These are phyloP conservation scores for Heteropelma amictum DNA, from an alignment of 2,888 invertebrate genomes.

Conservation along the genomic window DNA sequence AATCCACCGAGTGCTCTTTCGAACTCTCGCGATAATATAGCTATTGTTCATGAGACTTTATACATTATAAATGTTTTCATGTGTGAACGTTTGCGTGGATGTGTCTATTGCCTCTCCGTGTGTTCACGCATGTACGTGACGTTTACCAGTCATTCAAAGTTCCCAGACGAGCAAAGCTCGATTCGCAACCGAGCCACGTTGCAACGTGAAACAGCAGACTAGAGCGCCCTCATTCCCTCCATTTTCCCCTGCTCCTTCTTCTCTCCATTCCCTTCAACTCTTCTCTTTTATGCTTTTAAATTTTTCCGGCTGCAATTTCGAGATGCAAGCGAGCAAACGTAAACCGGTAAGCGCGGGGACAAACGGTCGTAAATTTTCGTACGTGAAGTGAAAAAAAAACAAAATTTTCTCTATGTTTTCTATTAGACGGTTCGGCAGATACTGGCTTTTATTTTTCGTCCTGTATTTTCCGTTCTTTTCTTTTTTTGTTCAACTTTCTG, in stretches of 20 bases:
- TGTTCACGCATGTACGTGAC: neutral
- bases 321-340: slow-evolving; percentile 35
- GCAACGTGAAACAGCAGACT: slow-evolving; percentile 20
- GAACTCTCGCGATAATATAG: slow-evolving; percentile 58
- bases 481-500: neutral
- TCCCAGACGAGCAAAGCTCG: slow-evolving; percentile 3
- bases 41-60: slow-evolving; percentile 40
- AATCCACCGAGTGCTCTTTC: slow-evolving; percentile 67
- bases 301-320: slow-evolving; percentile 15
- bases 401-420: neutral
- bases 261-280: neutral
- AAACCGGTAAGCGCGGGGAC: slow-evolving; percentile 24
- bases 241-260: neutral
- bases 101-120: neutral
- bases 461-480: neutral
- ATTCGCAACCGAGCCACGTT: slow-evolving; percentile 27
- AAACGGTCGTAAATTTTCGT: slow-evolving; percentile 6
- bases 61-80: no score
- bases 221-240: neutral
- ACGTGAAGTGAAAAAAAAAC: neutral
- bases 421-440: neutral
- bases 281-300: slow-evolving; percentile 28
- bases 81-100: neutral
- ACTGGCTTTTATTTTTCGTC: neutral
- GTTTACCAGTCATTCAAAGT: slow-evolving; percentile 22